Evolutionary conservation across 2,888 invertebrate species (phyloP).

Genomic region (Noctua fimbriata): DNA sequence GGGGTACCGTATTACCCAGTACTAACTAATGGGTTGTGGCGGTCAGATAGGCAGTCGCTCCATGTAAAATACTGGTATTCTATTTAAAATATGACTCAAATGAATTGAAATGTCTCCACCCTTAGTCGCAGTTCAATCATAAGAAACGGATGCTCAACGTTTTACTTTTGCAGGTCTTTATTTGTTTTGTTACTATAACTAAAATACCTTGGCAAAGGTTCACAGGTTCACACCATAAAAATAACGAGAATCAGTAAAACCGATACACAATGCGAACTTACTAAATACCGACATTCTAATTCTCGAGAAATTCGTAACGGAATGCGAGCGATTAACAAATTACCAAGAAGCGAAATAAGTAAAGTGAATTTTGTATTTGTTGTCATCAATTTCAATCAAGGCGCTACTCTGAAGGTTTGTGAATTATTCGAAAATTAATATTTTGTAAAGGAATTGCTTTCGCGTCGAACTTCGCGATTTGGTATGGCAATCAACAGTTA

Average conservation of each 20-base stretch:
- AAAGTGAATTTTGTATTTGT: constrained; percentile 61
- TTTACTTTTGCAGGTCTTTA: not conserved
- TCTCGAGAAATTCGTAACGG: constrained; percentile 41
- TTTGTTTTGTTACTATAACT: not conserved
- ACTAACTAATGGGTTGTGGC: no score
- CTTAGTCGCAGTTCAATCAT: no score
- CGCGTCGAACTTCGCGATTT: constrained; percentile 42
- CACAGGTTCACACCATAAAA: constrained; percentile 10
- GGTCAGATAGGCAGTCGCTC: no score
- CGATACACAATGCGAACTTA: constrained; percentile 25
- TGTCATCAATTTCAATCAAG: constrained; percentile 65
- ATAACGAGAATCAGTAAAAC: constrained; percentile 16
- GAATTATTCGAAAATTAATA: constrained; percentile 53
- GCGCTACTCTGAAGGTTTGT: constrained; percentile 44
- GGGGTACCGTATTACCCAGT: no score
- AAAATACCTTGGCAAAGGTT: not conserved
- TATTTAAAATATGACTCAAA: no score
- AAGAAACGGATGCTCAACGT: not conserved
- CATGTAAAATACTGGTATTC: no score
- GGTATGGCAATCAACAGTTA: constrained; percentile 43
- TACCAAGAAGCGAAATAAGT: constrained; percentile 61
- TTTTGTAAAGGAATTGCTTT: constrained; percentile 47
- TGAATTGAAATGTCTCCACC: no score
- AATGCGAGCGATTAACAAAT: constrained; percentile 61
- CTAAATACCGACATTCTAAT: constrained; percentile 36